Evolutionary conservation across 2,888 invertebrate species (phyloP).

Genomic region (Cyaniris semiargus): DNA sequence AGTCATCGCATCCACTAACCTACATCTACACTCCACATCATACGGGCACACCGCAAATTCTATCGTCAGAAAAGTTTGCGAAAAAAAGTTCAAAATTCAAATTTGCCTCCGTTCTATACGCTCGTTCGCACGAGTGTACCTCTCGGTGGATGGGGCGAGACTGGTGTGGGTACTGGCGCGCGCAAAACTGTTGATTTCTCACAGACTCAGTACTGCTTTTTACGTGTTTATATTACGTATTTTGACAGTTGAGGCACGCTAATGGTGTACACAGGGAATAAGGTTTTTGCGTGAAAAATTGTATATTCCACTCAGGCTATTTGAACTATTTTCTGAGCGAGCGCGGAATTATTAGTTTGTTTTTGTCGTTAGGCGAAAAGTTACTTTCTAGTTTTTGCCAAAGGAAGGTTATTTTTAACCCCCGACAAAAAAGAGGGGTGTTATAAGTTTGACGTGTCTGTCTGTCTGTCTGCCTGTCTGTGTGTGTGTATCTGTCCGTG

Average conservation of each 20-base stretch:
- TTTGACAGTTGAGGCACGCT: conserved; percentile 29
- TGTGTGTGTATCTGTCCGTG: too few relatives aligned
- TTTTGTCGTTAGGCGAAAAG: not conserved
- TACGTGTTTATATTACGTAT: conserved; percentile 34
- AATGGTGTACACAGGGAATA: conserved; percentile 33
- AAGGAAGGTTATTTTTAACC: too few relatives aligned
- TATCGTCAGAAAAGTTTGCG: conserved; percentile 38
- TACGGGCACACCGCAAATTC: conserved; percentile 47
- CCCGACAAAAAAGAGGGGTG: too few relatives aligned
- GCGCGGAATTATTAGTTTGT: not conserved
- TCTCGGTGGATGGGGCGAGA: conserved; percentile 43
- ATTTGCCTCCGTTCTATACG: conserved; percentile 44
- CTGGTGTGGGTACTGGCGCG: conserved; percentile 59
- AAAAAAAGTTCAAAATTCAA: conserved; percentile 39
- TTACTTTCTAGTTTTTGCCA: not conserved
- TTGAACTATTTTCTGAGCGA: conserved; percentile 19
- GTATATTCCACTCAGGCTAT: conserved; percentile 33
- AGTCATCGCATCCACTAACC: conserved; percentile 59
- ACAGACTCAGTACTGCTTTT: conserved; percentile 49
- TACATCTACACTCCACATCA: conserved; percentile 64
- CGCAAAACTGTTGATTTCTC: conserved; percentile 73
- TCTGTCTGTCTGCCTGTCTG: too few relatives aligned
- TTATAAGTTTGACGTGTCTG: too few relatives aligned
- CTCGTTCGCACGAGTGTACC: conserved; percentile 52
- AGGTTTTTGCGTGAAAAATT: conserved; percentile 36